These are phyloP conservation scores for Microcebus ravelobensis DNA, from an alignment of 2,113 vertebrate species.

Conservation along the genomic window DNA sequence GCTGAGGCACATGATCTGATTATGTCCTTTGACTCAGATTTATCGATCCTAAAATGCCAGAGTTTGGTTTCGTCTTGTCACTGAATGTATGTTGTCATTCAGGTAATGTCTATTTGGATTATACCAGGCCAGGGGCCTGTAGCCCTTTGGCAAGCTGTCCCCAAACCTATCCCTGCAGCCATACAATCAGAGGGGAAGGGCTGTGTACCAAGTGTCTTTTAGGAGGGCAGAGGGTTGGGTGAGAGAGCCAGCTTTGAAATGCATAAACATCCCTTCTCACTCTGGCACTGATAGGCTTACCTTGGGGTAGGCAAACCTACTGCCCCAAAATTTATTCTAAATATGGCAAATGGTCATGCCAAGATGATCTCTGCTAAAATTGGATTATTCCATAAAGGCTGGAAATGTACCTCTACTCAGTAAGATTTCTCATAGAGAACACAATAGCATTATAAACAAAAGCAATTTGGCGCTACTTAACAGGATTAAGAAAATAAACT, in stretches of 20 bases:
- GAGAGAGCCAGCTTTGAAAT: not conserved
- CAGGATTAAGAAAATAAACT: constrained; percentile 26
- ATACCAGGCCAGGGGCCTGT: not conserved
- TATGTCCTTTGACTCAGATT: not conserved
- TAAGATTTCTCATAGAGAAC: not conserved
- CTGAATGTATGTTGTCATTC: not conserved
- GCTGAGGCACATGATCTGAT: not conserved
- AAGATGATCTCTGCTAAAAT: not conserved
- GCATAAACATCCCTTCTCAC: not conserved
- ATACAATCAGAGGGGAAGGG: not conserved
- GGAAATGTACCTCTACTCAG: not conserved
- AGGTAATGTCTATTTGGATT: not conserved
- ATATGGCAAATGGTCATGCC: not conserved
- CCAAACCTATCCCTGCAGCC: not conserved
- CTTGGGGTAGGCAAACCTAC: not conserved
- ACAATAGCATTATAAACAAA: not conserved
- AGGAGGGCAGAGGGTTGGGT: not conserved
- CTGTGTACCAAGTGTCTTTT: not conserved
- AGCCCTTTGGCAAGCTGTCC: not conserved
- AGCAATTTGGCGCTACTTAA: not conserved
- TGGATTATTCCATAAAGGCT: not conserved
- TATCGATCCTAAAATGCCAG: not conserved
- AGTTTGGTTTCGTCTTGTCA: not conserved
- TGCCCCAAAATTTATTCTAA: not conserved
- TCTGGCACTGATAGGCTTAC: not conserved